phyloP scores from a whole-genome alignment of 2,797 vertebrate species.

The Spatula clypeata region DNA sequence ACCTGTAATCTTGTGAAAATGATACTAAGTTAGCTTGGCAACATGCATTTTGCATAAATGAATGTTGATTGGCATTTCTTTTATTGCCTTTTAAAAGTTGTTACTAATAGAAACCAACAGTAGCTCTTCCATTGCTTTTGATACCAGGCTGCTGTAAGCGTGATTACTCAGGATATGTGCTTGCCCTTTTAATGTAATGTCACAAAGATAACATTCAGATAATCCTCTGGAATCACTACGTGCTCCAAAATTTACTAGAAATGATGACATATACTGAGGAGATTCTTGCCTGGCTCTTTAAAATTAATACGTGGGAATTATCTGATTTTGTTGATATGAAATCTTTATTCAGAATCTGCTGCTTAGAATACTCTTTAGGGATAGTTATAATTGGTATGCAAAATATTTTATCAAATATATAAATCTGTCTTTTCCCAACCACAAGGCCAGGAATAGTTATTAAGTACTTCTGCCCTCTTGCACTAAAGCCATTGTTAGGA shows the following conservation, averaged over 20 bases:
- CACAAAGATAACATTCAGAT: conserved; percentile 1
- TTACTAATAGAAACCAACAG: background rate
- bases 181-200: background rate
- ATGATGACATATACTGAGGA: background rate
- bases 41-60: background rate
- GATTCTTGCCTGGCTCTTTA: background rate
- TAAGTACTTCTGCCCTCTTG: conserved; percentile 26
- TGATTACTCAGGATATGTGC: background rate
- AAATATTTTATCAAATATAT: conserved; percentile 58
- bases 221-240: background rate
- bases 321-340: conserved; percentile 12
- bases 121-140: background rate
- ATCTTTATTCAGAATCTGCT: conserved; percentile 54
- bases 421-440: conserved; percentile 44
- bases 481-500: conserved; percentile 25
- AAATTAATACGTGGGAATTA: conserved; percentile 10
- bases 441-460: conserved; percentile 47
- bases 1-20: background rate
- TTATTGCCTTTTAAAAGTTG: background rate
- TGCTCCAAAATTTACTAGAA: conserved; percentile 39
- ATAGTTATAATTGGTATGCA: conserved; percentile 37
- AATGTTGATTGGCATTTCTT: background rate
- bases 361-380: conserved; percentile 24
- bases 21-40: background rate
- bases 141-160: background rate